phyloP scores from a whole-genome alignment of 2,797 vertebrate genomes.

The Sebastes flavidus region DNA sequence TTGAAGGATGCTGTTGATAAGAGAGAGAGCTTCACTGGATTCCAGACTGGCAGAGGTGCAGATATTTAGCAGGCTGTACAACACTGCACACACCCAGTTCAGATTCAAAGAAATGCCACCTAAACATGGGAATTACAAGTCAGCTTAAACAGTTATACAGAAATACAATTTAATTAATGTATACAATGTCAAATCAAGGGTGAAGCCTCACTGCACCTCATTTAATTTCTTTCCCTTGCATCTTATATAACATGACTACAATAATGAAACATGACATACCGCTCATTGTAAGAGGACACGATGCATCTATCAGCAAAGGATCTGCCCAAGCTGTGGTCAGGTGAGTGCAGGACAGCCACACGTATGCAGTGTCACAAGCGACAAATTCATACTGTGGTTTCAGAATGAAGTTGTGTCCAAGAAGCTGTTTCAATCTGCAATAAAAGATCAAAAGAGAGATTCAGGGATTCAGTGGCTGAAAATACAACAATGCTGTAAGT shows the following conservation, averaged over 20 bases:
- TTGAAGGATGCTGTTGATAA: slow-evolving; percentile 72
- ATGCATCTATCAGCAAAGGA: slow-evolving; percentile 66
- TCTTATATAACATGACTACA: not conserved
- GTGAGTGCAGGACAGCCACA: slow-evolving; percentile 52
- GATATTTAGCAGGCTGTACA: slow-evolving; percentile 81
- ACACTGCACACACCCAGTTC: slow-evolving; percentile 79
- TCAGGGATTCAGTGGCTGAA: not conserved
- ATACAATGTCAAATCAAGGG: not conserved
- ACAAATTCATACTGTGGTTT: slow-evolving; percentile 74
- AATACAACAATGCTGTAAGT: not conserved
- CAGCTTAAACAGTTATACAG: not conserved
- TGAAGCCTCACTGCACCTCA: not conserved
- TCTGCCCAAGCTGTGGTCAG: slow-evolving; percentile 59
- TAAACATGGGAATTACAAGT: slow-evolving; percentile 32
- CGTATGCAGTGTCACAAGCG: slow-evolving; percentile 1
- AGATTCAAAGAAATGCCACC: slow-evolving; percentile 73
- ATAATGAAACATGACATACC: slow-evolving; percentile 32
- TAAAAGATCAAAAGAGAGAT: not conserved
- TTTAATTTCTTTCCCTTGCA: not conserved
- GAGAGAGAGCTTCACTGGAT: slow-evolving; percentile 56
- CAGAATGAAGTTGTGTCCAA: slow-evolving; percentile 74
- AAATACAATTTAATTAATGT: not conserved
- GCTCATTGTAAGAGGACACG: slow-evolving; percentile 66
- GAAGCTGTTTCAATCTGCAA: slow-evolving; percentile 75
- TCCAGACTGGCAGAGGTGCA: slow-evolving; percentile 65